A percentile compares a stretch with the other conserved stretches of the same genome.
Conservation (phyloP, 2,888 invertebrate genomes). For the Tholera decimalis region DNA sequence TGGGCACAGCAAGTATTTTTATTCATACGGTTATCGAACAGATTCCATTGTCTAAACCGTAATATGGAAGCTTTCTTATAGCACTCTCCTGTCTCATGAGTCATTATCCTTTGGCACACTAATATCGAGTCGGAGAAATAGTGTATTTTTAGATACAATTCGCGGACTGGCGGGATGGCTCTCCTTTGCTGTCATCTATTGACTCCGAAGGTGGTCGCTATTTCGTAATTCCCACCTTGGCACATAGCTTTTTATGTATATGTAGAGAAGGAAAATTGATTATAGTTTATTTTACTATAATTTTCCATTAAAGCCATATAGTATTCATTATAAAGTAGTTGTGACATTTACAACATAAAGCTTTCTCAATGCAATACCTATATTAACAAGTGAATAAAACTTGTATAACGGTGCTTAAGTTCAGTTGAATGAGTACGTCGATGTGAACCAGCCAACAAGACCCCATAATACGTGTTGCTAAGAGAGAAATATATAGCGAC, state of each 20-base stretch:
- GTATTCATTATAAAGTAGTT: neutral
- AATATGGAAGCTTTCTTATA: slow-evolving; percentile 57
- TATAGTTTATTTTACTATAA: neutral
- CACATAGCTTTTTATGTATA: neutral
- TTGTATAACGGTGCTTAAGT: slow-evolving; percentile 62
- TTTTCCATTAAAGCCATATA: neutral
- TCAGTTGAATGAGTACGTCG: slow-evolving; percentile 57
- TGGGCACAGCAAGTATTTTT: neutral
- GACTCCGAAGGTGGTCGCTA: slow-evolving; percentile 66
- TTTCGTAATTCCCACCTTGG: slow-evolving; percentile 36
- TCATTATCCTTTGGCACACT: slow-evolving; percentile 87
- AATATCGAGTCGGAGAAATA: slow-evolving; percentile 84
- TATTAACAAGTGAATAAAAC: slow-evolving; percentile 55
- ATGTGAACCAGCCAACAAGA: slow-evolving; percentile 47
- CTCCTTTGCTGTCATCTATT: slow-evolving; percentile 70
- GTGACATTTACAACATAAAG: slow-evolving; percentile 15
- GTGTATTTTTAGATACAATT: slow-evolving; percentile 88
- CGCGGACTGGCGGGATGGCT: slow-evolving; percentile 78
- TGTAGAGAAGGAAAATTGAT: neutral
- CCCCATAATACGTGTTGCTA: slow-evolving; percentile 40
- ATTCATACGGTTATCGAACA: neutral
- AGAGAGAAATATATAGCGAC: slow-evolving; percentile 16
- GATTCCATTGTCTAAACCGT: slow-evolving; percentile 15
- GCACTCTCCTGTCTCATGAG: slow-evolving; percentile 78
- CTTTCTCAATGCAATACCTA: slow-evolving; percentile 42